Conservation (phyloP, 2,797 vertebrate species). For the Micromesistius poutassou region DNA sequence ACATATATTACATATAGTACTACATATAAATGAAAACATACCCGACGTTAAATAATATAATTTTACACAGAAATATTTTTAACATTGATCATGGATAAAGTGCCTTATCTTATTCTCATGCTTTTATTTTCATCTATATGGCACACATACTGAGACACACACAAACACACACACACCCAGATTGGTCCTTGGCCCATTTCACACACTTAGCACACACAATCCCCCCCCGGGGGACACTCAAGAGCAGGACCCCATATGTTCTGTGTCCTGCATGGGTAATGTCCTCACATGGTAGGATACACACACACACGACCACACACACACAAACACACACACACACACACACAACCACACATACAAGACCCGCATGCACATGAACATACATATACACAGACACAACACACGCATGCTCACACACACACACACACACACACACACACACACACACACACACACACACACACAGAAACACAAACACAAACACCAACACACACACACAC, state of each 20-base stretch:
- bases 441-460: background rate
- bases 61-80: no score
- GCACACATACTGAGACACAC: constrained; percentile 6
- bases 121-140: no score
- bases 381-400: constrained; percentile 4
- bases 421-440: constrained; percentile 15
- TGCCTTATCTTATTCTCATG: no score
- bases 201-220: constrained; percentile 48
- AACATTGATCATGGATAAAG: background rate
- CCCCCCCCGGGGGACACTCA: constrained; percentile 8
- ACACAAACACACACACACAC: constrained; percentile 11
- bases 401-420: constrained; percentile 6
- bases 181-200: constrained; percentile 57
- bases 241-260: constrained; percentile 60
- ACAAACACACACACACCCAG: constrained; percentile 24
- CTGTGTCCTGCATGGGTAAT: constrained; percentile 62
- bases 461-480: constrained; percentile 3
- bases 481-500: constrained; percentile 13
- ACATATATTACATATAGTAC: no score
- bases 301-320: constrained; percentile 9
- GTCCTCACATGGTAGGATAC: constrained; percentile 43
- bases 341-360: constrained; percentile 10
- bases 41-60: no score
- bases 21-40: no score
- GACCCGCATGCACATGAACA: background rate